phyloP scores from a whole-genome alignment of 1,140 invertebrate species.

The Euwallacea fornicatus region DNA sequence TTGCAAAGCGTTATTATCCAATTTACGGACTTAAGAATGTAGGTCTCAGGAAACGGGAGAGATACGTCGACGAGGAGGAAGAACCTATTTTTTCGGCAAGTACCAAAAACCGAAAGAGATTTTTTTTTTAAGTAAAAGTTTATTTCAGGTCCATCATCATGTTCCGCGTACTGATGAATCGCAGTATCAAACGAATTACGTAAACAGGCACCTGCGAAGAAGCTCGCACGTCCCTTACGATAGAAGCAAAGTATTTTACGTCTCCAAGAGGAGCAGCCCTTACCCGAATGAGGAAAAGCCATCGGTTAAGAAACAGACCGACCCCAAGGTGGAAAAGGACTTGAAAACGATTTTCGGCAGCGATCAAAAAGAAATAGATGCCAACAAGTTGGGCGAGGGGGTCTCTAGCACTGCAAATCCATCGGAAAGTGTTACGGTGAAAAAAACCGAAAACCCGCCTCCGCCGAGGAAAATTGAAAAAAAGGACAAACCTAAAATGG shows the following conservation, averaged over 20 bases:
- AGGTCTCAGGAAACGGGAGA: slow-evolving; percentile 45
- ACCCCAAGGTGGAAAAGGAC: slow-evolving; percentile 59
- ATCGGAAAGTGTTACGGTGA: slow-evolving; percentile 11
- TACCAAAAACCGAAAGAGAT: neutral
- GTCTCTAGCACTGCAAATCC: slow-evolving; percentile 33
- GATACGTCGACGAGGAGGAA: slow-evolving; percentile 35
- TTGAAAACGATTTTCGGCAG: slow-evolving; percentile 59
- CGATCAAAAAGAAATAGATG: slow-evolving; percentile 42
- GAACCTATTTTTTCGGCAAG: slow-evolving; percentile 29
- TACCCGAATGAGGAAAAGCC: slow-evolving; percentile 46
- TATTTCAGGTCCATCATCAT: slow-evolving; percentile 33
- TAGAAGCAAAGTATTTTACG: slow-evolving; percentile 61
- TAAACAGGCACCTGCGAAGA: slow-evolving; percentile 32
- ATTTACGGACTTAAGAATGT: slow-evolving; percentile 46
- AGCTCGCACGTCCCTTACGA: slow-evolving; percentile 33
- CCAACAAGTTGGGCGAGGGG: slow-evolving; percentile 6
- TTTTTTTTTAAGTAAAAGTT: neutral
- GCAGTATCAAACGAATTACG: slow-evolving; percentile 27
- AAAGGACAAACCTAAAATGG: slow-evolving; percentile 34
- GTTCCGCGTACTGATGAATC: slow-evolving; percentile 23
- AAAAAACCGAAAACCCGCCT: slow-evolving; percentile 11
- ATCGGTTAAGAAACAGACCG: slow-evolving; percentile 47
- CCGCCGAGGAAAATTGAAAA: slow-evolving; percentile 37
- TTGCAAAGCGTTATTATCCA: slow-evolving; percentile 36
- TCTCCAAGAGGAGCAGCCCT: slow-evolving; percentile 63